phyloP scores from a whole-genome alignment of 1,140 invertebrate species.

The Neotoxoptera formosana region DNA sequence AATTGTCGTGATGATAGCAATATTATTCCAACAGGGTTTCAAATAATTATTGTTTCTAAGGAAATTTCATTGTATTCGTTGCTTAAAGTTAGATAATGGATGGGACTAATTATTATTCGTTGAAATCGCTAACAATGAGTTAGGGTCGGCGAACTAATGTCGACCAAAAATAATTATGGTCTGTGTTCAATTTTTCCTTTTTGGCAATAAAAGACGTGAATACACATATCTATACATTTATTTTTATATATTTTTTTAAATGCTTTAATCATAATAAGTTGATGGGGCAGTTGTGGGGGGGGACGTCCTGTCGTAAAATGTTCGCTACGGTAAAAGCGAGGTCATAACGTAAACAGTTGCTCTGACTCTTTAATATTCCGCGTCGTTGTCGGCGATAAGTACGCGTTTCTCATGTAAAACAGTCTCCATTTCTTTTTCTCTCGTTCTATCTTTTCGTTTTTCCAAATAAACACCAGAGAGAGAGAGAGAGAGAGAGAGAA shows the following conservation, averaged over 20 bases:
- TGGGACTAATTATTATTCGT: not conserved
- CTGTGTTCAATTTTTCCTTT: not conserved
- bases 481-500: too few relatives aligned
- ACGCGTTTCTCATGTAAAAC: constrained; percentile 30
- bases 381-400: not conserved
- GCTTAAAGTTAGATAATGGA: not conserved
- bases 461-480: not conserved
- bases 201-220: not conserved
- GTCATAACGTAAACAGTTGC: constrained; percentile 2
- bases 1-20: not conserved
- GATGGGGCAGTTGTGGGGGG: not conserved
- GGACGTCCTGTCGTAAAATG: not conserved
- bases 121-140: not conserved
- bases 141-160: not conserved
- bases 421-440: not conserved
- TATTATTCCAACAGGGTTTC: not conserved
- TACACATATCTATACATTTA: not conserved
- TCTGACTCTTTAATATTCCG: constrained; percentile 34
- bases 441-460: not conserved
- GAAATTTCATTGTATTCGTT: constrained; percentile 12
- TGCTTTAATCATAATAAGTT: not conserved
- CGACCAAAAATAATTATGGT: not conserved
- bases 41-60: constrained; percentile 16
- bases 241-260: not conserved
- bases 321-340: not conserved